Evolutionary conservation across 2,797 vertebrate genomes (phyloP).

Genomic region (Pampus argenteus): DNA sequence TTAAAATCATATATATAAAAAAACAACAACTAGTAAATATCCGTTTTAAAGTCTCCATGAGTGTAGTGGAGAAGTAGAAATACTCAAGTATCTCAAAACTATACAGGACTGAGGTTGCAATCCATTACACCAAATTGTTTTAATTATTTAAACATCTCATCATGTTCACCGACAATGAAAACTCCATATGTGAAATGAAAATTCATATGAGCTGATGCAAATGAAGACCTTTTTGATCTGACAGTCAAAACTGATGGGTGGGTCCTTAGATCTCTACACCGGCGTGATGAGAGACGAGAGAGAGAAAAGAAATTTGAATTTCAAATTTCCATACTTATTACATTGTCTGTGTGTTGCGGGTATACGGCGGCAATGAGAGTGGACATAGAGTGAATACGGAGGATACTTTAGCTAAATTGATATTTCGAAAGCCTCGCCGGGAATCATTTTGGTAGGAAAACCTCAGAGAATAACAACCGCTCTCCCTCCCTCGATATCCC

Average conservation of each 20-base stretch:
- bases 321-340: conserved; percentile 71
- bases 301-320: conserved; percentile 74
- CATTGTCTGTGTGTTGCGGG: conserved; percentile 49
- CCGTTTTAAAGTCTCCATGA: no score
- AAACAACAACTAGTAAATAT: no score
- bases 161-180: conserved; percentile 50
- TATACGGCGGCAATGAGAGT: conserved; percentile 26
- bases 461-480: conserved; percentile 23
- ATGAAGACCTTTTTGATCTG: conserved; percentile 77
- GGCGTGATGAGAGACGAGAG: conserved; percentile 67
- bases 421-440: conserved; percentile 40
- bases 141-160: conserved; percentile 65
- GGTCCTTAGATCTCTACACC: conserved; percentile 68
- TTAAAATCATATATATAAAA: background rate
- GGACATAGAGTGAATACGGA: conserved; percentile 53
- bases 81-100: background rate
- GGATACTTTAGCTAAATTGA: conserved; percentile 55
- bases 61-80: background rate
- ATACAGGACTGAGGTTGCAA: background rate
- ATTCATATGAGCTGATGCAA: conserved; percentile 66
- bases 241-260: conserved; percentile 72
- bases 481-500: conserved; percentile 2
- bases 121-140: conserved; percentile 43
- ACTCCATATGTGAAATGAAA: conserved; percentile 59
- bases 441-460: conserved; percentile 27